Evolutionary conservation across 2,888 invertebrate species (phyloP).

Genomic region (Catocala fraxini): DNA sequence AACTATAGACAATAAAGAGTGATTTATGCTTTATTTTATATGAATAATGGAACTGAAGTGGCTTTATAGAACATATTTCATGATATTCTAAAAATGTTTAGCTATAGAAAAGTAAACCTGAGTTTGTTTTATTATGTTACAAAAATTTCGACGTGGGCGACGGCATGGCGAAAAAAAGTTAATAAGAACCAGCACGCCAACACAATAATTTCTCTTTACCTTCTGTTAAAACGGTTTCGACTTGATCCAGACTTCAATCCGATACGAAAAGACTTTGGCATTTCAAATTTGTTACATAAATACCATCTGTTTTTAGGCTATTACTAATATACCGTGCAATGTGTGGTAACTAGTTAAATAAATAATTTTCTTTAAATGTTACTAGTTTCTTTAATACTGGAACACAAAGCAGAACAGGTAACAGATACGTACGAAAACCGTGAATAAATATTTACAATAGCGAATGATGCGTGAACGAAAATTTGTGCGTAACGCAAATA

Average conservation of each 20-base stretch:
- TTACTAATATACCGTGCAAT: not conserved
- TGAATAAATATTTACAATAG: conserved; percentile 39
- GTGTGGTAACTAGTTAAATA: conserved; percentile 4
- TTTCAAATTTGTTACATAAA: not conserved
- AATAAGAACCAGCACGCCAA: conserved; percentile 41
- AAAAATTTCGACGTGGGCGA: conserved; percentile 42
- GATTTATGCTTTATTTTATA: conserved; percentile 17
- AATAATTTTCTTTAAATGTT: conserved; percentile 1
- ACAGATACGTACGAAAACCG: conserved; percentile 15
- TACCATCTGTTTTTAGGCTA: conserved; percentile 2
- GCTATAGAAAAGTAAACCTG: not conserved
- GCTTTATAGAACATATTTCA: conserved; percentile 4
- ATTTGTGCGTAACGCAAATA: conserved; percentile 43
- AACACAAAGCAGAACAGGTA: conserved; percentile 36
- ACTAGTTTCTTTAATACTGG: conserved; percentile 1
- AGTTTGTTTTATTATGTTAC: not conserved
- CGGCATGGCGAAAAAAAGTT: conserved; percentile 28
- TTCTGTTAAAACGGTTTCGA: conserved; percentile 23
- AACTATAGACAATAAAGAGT: conserved; percentile 9
- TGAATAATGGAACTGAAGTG: conserved; percentile 19
- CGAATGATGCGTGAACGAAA: conserved; percentile 25
- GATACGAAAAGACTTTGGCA: not conserved
- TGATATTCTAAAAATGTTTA: not conserved
- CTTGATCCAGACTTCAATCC: conserved; percentile 12
- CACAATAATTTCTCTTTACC: conserved; percentile 21